phyloP scores from a whole-genome alignment of 2,888 invertebrate species.

The Athalia circularis region DNA sequence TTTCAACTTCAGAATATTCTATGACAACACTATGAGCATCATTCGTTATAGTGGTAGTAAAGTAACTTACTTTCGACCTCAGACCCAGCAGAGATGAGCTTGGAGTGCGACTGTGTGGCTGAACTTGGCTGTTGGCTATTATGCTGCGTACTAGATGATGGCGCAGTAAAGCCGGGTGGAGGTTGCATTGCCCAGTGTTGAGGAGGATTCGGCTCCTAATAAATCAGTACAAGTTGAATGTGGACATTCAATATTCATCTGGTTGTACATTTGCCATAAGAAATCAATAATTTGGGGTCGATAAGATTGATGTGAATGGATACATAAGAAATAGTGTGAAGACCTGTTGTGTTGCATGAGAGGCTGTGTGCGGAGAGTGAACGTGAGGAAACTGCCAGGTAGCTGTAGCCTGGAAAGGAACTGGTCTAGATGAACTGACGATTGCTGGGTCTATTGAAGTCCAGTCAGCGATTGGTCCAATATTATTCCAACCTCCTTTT shows the following conservation, averaged over 20 bases:
- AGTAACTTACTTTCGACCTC: constrained; percentile 71
- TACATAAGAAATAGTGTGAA: background rate
- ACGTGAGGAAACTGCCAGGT: constrained; percentile 72
- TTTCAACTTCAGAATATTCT: too few species aligned
- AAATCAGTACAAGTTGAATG: background rate
- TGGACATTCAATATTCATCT: background rate
- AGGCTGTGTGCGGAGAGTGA: constrained; percentile 68
- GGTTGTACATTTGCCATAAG: background rate
- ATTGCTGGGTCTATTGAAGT: constrained; percentile 96
- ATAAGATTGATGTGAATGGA: background rate
- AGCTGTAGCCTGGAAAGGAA: constrained; percentile 71
- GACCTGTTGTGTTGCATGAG: constrained; percentile 72
- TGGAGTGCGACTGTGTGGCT: constrained; percentile 72
- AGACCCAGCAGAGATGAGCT: constrained; percentile 71
- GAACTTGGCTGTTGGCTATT: constrained; percentile 69
- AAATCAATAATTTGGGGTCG: background rate
- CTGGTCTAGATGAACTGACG: constrained; percentile 82
- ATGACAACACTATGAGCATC: too few species aligned
- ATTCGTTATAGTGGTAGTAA: background rate
- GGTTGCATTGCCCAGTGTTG: constrained; percentile 73
- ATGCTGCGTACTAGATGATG: constrained; percentile 66
- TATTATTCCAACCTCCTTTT: constrained; percentile 71
- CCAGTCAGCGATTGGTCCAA: constrained; percentile 84
- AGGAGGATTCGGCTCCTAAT: constrained; percentile 68
- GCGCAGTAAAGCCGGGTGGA: constrained; percentile 71